Base-by-base conservation (phyloP, 2,797 vertebrate genomes). In the Melopsittacus undulatus region DNA sequence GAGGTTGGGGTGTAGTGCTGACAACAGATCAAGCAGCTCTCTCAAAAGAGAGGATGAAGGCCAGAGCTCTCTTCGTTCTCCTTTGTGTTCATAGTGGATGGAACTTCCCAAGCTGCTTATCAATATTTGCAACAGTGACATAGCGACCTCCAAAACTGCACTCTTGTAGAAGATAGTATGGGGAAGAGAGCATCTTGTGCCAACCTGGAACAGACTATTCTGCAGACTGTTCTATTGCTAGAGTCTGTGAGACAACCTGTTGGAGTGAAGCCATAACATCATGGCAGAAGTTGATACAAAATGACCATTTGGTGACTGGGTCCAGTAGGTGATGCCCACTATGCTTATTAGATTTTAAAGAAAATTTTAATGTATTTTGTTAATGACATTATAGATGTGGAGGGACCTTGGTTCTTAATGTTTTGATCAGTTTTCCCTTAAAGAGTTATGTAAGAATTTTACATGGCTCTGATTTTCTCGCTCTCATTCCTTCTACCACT, bases 51-150 rank as follows among this genome's bases (percentile, higher is more conserved):
- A 56, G 52, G 59, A 20, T n/a, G 38, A 29, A 45, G 40, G 32
- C 17, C 68, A 32, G 46, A 74, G 43, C 49, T 75, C 20, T 83
- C 11, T 0, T 20, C 2, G 1, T 38, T 67, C 51, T 42, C 38
- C 61, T 26, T 18, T 0, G 1, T 52, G 48, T 21, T 68, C n/a
- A 9, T 38, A 5, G 16, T 2, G 7, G 23, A 8, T 21, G 36
- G 42, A 83, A 22, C 63, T 68, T 63, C 59, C 13, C 36, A 26
- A 48, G 45, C 30, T 76, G 29, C 23, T 43, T 11, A 3, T 22
- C 24, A 5, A 6, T 30, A 2, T 32, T 30, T 48, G n/a, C 36
- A 36, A 19, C 20, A 7, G 54, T 20, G 30, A 46, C 9, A 16
- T 19, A 3, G 5, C 51, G 26, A 64, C 51, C 32, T 85, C 24